Conservation (phyloP, 2,888 invertebrate species). For the Pantelozetes paolii region DNA sequence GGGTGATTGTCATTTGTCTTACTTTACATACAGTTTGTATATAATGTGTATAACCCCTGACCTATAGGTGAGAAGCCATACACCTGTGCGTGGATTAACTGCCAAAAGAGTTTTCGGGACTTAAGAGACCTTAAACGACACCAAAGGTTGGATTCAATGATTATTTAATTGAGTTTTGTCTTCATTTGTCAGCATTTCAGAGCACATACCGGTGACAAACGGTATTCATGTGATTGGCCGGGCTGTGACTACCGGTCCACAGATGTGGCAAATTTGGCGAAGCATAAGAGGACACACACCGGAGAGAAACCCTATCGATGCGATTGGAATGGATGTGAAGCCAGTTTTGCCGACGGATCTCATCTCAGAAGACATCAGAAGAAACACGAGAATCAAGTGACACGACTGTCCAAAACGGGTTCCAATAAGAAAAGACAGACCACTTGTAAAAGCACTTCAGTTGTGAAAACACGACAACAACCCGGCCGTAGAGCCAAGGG, state of each 20-base stretch:
- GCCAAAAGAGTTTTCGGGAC: conserved; percentile 15
- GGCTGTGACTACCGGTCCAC: conserved; percentile 33
- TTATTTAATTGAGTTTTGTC: not conserved
- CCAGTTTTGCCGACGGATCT: conserved; percentile 18
- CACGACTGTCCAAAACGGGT: not conserved
- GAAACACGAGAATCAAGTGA: conserved; percentile 30
- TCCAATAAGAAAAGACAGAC: not conserved
- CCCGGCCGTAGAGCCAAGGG: conserved; percentile 24
- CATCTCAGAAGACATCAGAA: conserved; percentile 34
- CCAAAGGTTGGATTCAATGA: not conserved
- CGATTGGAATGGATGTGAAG: conserved; percentile 27
- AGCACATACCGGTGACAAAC: conserved; percentile 28
- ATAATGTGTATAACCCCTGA: no score
- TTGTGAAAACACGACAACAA: conserved; percentile 18
- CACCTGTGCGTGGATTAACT: conserved; percentile 28
- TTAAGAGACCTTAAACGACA: conserved; percentile 26
- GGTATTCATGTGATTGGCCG: conserved; percentile 28
- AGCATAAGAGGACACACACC: conserved; percentile 26
- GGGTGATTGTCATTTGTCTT: not conserved
- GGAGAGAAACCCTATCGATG: conserved; percentile 24
- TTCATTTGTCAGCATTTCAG: not conserved
- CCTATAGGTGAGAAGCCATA: conserved; percentile 30
- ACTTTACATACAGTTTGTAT: no score
- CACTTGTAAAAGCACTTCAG: not conserved
- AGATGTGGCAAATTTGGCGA: conserved; percentile 31